Base-by-base conservation (phyloP, 2,888 invertebrate species). In the Mythimna loreyi region DNA sequence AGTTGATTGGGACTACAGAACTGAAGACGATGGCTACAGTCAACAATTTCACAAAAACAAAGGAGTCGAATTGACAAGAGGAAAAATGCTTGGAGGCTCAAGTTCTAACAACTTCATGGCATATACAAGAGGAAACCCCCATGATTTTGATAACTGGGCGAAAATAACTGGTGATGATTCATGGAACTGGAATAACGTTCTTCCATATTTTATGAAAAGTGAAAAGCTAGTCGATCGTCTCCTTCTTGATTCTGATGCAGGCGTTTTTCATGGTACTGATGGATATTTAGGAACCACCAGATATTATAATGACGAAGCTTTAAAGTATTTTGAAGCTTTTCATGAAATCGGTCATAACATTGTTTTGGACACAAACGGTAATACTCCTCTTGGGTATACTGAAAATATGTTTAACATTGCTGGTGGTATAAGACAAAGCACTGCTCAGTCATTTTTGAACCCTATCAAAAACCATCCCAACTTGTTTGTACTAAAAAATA, bases 11-110 rank as follows among this genome's bases (percentile, higher is more conserved):
- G 71, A 77, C 96, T 82, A 96, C 94, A 0, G 93, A 43, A 60
- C 68, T 21, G 65, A 82, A 75, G 40, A 80, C 25, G 71, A 80
- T 56, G 87, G 94, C 43, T 96, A 74, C 40, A 69, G 63, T 5
- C 68, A 73, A 63, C 72, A 76, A 33, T 82, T 72, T 36, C 81
- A 84, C 9, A 75, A 69, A 56, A 77, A 76, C 8, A n/a, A 53
- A 2, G 50, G 61, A 16, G 55, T 62, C 2, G 75, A 78, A 63
- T 16, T 85, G 68, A 81, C 96, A 8, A 91, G 96, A 43, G 97
- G 97, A 0, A 97, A 97, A 82, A 92, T 96, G 81, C 89, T 97
- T 78, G 97, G 97, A 52, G 97, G 97, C 1, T 91, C 93, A 1
- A 96, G 96, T 33, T 90, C 92, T 0, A 83, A 96, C 3, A 96